These are phyloP conservation scores for Pasiphila rectangulata DNA, from an alignment of 2,888 invertebrate genomes.

Conservation along the genomic window DNA sequence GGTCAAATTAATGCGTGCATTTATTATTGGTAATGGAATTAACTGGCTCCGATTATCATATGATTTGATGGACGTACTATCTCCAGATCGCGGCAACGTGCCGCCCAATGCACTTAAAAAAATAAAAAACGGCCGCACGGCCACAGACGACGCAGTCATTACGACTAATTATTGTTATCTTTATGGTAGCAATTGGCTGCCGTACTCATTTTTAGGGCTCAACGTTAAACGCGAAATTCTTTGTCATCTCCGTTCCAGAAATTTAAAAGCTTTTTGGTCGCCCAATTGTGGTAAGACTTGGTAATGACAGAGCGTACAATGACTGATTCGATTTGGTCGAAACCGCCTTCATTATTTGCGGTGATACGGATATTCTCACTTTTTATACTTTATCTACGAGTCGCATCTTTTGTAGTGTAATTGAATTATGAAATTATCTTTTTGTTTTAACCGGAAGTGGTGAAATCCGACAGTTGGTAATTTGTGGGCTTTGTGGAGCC, in stretches of 20 bases:
- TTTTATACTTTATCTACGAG: constrained; percentile 54
- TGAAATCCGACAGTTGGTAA: constrained; percentile 36
- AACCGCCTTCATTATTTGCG: constrained; percentile 71
- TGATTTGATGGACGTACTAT: constrained; percentile 80
- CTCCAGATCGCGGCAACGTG: constrained; percentile 62
- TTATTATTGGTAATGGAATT: constrained; percentile 81
- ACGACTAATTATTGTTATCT: constrained; percentile 79
- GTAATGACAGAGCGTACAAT: constrained; percentile 64
- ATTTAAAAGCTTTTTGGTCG: constrained; percentile 45
- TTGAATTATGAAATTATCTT: constrained; percentile 48
- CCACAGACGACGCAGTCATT: constrained; percentile 70
- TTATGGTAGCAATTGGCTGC: constrained; percentile 74
- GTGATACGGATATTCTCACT: constrained; percentile 67
- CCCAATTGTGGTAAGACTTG: constrained; percentile 42
- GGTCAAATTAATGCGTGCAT: constrained; percentile 80
- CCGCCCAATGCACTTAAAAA: constrained; percentile 72
- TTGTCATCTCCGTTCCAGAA: constrained; percentile 58
- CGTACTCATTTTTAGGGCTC: constrained; percentile 63
- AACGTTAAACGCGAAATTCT: constrained; percentile 64
- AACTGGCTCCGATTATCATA: constrained; percentile 79
- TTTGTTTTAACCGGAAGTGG: constrained; percentile 43
- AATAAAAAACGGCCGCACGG: constrained; percentile 43
- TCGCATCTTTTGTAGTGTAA: constrained; percentile 49
- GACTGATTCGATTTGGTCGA: constrained; percentile 49
- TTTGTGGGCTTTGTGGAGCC: constrained; percentile 42